These are phyloP conservation scores for Sylvietta virens DNA, from an alignment of 2,113 vertebrate genomes.

Conservation along the genomic window DNA sequence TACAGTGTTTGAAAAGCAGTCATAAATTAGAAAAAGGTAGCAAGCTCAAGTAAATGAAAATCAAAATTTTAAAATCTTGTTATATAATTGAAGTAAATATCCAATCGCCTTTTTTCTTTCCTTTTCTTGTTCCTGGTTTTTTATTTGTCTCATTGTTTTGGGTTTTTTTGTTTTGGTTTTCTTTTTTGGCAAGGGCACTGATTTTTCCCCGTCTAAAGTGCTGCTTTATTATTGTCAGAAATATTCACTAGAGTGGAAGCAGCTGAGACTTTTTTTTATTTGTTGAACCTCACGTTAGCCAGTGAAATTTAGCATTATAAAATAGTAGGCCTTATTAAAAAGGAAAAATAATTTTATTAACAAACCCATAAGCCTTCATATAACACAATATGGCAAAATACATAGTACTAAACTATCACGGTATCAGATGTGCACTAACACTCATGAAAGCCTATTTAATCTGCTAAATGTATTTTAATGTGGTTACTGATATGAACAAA, in stretches of 20 bases:
- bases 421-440: neutral
- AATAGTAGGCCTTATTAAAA: neutral
- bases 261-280: neutral
- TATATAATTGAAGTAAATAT: neutral
- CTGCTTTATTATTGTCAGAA: neutral
- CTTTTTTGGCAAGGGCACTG: neutral
- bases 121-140: neutral
- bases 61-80: neutral
- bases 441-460: conserved; percentile 5
- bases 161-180: neutral
- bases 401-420: neutral
- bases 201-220: neutral
- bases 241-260: neutral
- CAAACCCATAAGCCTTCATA: neutral
- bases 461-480: neutral
- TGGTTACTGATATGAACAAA: conserved; percentile 15
- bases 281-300: neutral
- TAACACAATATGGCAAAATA: neutral
- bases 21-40: neutral
- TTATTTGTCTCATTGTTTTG: neutral
- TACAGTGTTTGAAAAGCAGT: neutral
- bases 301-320: neutral
- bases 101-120: neutral
- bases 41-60: neutral
- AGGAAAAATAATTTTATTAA: neutral